phyloP scores from a whole-genome alignment of 2,797 vertebrate genomes.

The Tokudaia tokunoshimensis region DNA sequence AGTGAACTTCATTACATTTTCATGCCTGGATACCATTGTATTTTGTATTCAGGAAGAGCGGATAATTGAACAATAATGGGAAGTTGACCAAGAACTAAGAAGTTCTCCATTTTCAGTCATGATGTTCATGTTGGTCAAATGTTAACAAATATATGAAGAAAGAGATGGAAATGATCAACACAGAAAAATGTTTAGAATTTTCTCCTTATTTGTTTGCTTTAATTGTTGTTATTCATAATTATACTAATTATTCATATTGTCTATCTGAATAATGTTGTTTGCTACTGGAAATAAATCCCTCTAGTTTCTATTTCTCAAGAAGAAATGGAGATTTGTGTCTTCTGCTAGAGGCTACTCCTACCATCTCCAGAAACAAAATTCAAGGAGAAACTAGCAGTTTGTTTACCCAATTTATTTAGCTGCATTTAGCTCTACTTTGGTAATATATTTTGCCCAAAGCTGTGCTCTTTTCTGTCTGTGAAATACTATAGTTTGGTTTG shows the following conservation, averaged over 20 bases:
- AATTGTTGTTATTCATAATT: neutral
- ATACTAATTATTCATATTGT: neutral
- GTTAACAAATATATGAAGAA: constrained; percentile 47
- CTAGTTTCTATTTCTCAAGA: constrained; percentile 44
- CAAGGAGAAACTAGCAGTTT: constrained; percentile 55
- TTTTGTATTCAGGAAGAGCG: neutral
- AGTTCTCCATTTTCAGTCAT: neutral
- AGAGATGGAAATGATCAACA: neutral
- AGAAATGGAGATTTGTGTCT: constrained; percentile 60
- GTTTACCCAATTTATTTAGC: constrained; percentile 35
- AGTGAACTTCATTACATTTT: neutral
- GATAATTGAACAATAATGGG: neutral
- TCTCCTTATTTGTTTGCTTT: constrained; percentile 44
- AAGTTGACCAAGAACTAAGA: neutral
- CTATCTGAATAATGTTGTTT: constrained; percentile 50
- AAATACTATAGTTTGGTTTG: neutral
- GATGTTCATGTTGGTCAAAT: neutral
- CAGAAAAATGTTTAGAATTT: constrained; percentile 34
- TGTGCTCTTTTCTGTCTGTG: constrained; percentile 29
- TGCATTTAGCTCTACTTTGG: constrained; percentile 39
- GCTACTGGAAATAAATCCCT: neutral
- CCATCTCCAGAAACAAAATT: constrained; percentile 51
- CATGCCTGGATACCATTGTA: neutral
- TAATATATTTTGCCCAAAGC: constrained; percentile 49
- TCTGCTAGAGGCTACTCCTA: neutral